Base-by-base conservation (phyloP, 2,113 vertebrate species). In the Aspiorhynchus laticeps region DNA sequence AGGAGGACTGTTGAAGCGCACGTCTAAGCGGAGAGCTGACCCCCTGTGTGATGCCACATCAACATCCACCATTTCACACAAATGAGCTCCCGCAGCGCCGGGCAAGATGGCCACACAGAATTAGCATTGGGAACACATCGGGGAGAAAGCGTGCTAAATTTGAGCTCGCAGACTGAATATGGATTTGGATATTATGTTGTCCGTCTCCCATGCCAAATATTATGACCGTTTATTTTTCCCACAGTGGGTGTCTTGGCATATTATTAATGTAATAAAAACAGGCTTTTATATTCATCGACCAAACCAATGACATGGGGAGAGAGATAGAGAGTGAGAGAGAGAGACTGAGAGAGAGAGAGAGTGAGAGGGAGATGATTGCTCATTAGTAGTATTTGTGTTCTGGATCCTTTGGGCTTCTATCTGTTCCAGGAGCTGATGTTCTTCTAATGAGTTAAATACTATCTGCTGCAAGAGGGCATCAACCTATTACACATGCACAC, bases 131-230 rank as follows among this genome's bases (percentile, higher is more conserved):
- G 90, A 90, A 92, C 83, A 94, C 89, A 90, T 86, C 89, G 88
- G 85, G 87, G 88, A 90, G 90, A 89, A 92, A 84, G 90, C 87
- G 84, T 88, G 91, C 92, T 95, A 94, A 94, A 94, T 93, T 93
- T 92, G 85, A 90, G 91, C 90, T 92, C 90, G 90, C 91, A 91
- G 91, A 91, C 93, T 92, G 95, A 95, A 95, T 96, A 95, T 91
- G 93, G 93, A 95, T 94, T 93, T 92, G 92, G 93, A 94, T 93
- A 96, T 96, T 96, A 95, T 89, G 90, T 78, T 86, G 85, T 91
- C 85, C 89, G 90, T 91, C 90, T 93, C 91, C 91, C 90, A 90
- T 92, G 92, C 93, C 94, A 95, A 94, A 94, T 92, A 94, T 93
- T 92, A 86, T 93, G 92, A 93, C 92, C 87, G 53, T 90, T 80